phyloP scores from a whole-genome alignment of 2,888 invertebrate species.

The Heliconius aoede region DNA sequence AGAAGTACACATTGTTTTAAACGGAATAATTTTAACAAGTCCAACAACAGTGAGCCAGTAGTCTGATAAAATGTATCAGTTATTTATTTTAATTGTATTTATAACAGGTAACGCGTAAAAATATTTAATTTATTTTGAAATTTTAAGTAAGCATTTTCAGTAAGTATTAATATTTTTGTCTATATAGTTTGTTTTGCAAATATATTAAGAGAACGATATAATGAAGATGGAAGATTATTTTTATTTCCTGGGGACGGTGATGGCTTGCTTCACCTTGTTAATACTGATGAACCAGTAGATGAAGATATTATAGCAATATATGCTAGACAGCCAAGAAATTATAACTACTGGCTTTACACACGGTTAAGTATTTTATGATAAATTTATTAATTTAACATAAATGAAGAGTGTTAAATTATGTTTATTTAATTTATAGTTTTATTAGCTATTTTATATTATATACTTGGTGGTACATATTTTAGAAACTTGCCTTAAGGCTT shows the following conservation, averaged over 20 bases:
- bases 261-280: constrained; percentile 22
- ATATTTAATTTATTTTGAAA: not conserved
- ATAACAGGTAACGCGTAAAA: constrained; percentile 15
- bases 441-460: not conserved
- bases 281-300: constrained; percentile 20
- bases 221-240: constrained; percentile 4
- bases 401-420: not conserved
- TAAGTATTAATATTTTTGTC: not conserved
- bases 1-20: constrained; percentile 5
- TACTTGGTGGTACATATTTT: not conserved
- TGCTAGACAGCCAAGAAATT: not conserved
- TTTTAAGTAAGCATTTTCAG: not conserved
- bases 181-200: constrained; percentile 17
- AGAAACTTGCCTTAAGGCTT: not conserved
- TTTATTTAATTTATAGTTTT: too few relatives aligned
- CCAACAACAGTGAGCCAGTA: constrained; percentile 14
- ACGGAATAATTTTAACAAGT: not conserved
- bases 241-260: constrained; percentile 33
- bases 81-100: not conserved
- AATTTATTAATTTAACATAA: not conserved
- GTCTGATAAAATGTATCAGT: constrained; percentile 10
- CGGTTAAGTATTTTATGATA: constrained; percentile 7
- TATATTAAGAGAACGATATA: constrained; percentile 7
- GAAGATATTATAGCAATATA: constrained; percentile 1
- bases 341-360: constrained; percentile 24